A percentile compares a stretch with the other conserved stretches of the same genome.
Evolutionary conservation across 2,888 invertebrate species (phyloP).

Genomic region (Microplitis deprimator): DNA sequence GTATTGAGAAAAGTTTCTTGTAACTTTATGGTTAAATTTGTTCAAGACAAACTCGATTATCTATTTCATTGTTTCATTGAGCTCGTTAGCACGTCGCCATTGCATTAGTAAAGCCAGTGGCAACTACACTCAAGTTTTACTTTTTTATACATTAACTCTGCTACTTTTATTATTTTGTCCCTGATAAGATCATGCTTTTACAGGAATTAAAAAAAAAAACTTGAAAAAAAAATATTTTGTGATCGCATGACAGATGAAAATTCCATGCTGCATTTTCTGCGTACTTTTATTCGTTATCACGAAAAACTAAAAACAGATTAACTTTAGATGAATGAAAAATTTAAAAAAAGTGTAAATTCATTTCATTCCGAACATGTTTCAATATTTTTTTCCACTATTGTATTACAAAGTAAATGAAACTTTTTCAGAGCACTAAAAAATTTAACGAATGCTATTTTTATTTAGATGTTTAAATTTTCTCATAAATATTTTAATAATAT

Average conservation of each 20-base stretch:
- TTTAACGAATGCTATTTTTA: not conserved
- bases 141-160: not conserved
- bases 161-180: not conserved
- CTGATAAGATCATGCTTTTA: not conserved
- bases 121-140: not conserved
- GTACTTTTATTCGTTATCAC: too few relatives aligned
- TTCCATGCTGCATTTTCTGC: too few relatives aligned
- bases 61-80: slow-evolving; percentile 9
- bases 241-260: too few relatives aligned
- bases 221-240: too few relatives aligned
- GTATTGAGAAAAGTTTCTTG: not conserved
- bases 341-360: not conserved
- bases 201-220: not conserved
- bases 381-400: not conserved
- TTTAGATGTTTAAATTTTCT: not conserved
- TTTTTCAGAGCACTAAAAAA: not conserved
- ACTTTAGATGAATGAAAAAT: not conserved
- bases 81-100: slow-evolving; percentile 8
- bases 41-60: not conserved
- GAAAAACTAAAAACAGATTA: not conserved
- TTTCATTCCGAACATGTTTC: not conserved
- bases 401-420: not conserved
- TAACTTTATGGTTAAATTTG: not conserved
- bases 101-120: not conserved
- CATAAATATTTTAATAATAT: not conserved